Conservation (phyloP, 2,888 invertebrate genomes). For the Tetrapedia diversipes region DNA sequence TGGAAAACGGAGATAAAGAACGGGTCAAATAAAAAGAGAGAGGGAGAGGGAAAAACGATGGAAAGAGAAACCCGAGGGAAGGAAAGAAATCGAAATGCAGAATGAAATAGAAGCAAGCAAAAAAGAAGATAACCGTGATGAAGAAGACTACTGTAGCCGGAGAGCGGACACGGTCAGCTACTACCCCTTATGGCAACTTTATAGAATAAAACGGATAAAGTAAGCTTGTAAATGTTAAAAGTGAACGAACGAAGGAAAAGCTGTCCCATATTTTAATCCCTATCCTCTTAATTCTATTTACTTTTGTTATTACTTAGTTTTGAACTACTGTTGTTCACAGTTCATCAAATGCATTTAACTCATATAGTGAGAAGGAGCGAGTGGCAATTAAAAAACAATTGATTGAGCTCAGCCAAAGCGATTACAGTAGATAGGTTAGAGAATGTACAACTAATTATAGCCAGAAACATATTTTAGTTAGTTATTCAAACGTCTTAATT, state of each 20-base stretch:
- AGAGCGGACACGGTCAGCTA: background rate
- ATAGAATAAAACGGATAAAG: background rate
- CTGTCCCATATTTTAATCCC: background rate
- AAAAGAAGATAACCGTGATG: background rate
- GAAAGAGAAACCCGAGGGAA: slow-evolving; percentile 22
- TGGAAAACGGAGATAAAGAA: slow-evolving; percentile 26
- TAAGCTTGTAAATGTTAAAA: background rate
- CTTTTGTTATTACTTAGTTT: no score
- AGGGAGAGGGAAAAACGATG: slow-evolving; percentile 18
- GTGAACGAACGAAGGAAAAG: background rate
- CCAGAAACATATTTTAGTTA: no score
- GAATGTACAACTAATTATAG: no score
- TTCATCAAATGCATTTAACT: no score
- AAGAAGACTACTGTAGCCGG: background rate
- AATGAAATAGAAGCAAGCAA: slow-evolving; percentile 1
- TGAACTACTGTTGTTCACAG: no score
- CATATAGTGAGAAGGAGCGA: no score
- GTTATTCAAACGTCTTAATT: no score
- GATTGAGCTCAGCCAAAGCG: no score
- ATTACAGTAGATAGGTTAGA: no score
- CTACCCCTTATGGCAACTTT: background rate
- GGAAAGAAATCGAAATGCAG: slow-evolving; percentile 27
- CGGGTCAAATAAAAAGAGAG: slow-evolving; percentile 13
- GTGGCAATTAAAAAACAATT: no score
- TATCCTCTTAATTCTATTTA: no score